A percentile compares a stretch with the other conserved stretches of the same genome.
phyloP scores from a whole-genome alignment of 1,140 invertebrate species.

The Stegodyphus dumicola region DNA sequence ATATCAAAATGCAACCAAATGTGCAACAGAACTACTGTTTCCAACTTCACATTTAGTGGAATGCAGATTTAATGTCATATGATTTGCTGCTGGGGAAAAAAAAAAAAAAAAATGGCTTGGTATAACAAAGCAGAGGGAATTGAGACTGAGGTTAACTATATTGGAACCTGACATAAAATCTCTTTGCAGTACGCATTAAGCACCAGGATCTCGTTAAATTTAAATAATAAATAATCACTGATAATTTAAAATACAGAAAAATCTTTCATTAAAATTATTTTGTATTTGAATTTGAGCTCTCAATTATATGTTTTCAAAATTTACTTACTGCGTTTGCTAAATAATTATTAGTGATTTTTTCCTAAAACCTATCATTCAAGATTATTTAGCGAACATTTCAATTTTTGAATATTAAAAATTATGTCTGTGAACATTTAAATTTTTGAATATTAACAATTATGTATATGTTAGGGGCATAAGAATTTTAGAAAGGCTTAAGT shows the following conservation, averaged over 20 bases:
- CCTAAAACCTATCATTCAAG: not conserved
- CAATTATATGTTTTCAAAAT: not conserved
- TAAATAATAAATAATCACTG: slow-evolving; percentile 12
- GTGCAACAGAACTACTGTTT: slow-evolving; percentile 10
- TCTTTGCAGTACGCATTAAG: slow-evolving; percentile 24
- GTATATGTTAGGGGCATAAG: too few relatives aligned
- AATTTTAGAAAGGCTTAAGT: too few relatives aligned
- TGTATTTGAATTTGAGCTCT: not conserved
- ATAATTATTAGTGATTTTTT: not conserved
- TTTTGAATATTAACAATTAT: too few relatives aligned
- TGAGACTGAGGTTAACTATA: slow-evolving; percentile 22
- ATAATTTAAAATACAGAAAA: slow-evolving; percentile 1
- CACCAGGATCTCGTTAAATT: slow-evolving; percentile 38
- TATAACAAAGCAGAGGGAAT: slow-evolving; percentile 15
- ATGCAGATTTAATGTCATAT: slow-evolving; percentile 24
- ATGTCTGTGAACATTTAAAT: too few relatives aligned
- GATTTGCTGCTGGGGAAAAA: slow-evolving; percentile 14
- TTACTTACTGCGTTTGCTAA: not conserved
- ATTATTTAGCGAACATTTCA: not conserved
- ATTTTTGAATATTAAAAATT: not conserved
- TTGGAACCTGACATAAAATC: slow-evolving; percentile 17
- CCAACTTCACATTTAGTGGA: slow-evolving; percentile 16
- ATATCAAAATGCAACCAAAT: slow-evolving; percentile 16
- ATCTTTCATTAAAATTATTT: not conserved
- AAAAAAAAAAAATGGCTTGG: slow-evolving; percentile 19